Evolutionary conservation across 2,797 vertebrate genomes (phyloP).

Genomic region (Sebastes oblongus): DNA sequence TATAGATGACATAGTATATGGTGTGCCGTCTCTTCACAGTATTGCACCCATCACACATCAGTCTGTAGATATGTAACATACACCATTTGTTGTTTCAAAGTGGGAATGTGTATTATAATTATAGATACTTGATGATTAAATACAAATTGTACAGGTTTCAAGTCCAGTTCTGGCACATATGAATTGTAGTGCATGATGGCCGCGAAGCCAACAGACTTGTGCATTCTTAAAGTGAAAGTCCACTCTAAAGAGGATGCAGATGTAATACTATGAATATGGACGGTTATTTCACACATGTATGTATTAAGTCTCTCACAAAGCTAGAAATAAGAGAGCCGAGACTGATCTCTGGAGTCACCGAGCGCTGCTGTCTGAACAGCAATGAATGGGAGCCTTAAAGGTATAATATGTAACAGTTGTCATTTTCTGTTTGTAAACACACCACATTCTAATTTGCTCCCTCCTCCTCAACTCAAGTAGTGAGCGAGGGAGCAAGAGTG

Average conservation of each 20-base stretch:
- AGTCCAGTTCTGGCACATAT: conserved; percentile 86
- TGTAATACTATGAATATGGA: conserved; percentile 62
- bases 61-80: conserved; percentile 88
- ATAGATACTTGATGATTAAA: conserved; percentile 86
- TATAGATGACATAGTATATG: conserved; percentile 78
- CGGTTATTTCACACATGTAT: conserved; percentile 46
- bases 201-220: conserved; percentile 64
- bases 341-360: conserved; percentile 38
- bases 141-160: conserved; percentile 85
- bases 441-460: too few relatives aligned
- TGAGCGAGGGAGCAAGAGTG: too few relatives aligned
- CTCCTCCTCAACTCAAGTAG: too few relatives aligned
- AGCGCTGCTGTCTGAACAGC: conserved; percentile 24
- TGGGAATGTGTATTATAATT: conserved; percentile 81
- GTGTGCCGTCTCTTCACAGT: conserved; percentile 76
- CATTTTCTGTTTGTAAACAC: too few relatives aligned
- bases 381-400: conserved; percentile 19
- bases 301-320: conserved; percentile 51
- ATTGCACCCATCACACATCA: conserved; percentile 77
- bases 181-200: conserved; percentile 74
- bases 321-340: conserved; percentile 42
- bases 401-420: too few relatives aligned
- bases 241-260: conserved; percentile 63
- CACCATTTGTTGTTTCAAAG: conserved; percentile 77
- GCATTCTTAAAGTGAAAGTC: conserved; percentile 68